Percentiles rank a stretch among this genome's conserved stretches.
Evolutionary conservation across 2,113 vertebrate genomes (phyloP).

Genomic region (Lamprologus sp.): DNA sequence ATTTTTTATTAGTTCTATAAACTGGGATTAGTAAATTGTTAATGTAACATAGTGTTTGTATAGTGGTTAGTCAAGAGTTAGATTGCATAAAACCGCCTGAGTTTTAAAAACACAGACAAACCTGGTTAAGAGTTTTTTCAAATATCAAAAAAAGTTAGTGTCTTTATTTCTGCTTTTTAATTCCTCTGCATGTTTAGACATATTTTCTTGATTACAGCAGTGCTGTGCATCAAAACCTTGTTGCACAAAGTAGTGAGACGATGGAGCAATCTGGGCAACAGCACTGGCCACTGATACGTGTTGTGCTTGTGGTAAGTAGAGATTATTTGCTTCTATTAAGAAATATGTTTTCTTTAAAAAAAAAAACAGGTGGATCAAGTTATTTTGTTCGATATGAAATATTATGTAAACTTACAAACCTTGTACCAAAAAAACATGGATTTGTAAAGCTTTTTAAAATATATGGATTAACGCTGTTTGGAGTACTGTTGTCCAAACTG

Average conservation of each 20-base stretch:
- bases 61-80: not conserved
- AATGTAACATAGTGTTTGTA: not conserved
- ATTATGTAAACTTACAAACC: conserved; percentile 10
- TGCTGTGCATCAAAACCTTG: not conserved
- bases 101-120: not conserved
- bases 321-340: not conserved
- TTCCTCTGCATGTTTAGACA: not conserved
- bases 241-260: not conserved
- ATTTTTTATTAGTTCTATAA: conserved; percentile 5
- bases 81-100: conserved; percentile 6
- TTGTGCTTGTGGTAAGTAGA: not conserved
- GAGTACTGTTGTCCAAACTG: not conserved
- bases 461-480: not conserved
- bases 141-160: not conserved
- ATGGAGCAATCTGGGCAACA: not conserved
- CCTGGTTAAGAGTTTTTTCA: not conserved
- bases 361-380: not conserved
- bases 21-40: conserved; percentile 37
- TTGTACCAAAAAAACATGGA: not conserved
- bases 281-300: not conserved
- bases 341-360: not conserved
- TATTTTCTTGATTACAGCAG: not conserved
- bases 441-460: not conserved
- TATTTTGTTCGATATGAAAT: not conserved
- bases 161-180: not conserved